Percentiles rank a stretch among this genome's conserved stretches.
phyloP scores from a whole-genome alignment of 2,113 vertebrate genomes.

The Solea senegalensis region DNA sequence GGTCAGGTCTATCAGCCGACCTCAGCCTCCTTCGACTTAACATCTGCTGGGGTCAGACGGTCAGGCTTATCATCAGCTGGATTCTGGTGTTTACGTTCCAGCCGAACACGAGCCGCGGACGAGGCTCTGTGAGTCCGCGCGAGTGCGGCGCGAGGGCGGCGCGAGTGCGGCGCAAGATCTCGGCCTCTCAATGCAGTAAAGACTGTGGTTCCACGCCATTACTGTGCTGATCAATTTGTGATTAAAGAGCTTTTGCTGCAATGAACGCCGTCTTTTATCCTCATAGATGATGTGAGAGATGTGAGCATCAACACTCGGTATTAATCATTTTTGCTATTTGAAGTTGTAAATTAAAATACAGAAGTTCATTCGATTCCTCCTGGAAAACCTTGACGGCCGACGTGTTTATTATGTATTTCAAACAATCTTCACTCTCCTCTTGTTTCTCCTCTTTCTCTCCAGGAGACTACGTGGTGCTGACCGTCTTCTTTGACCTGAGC shows the following conservation, averaged over 20 bases:
- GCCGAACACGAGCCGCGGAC: constrained; percentile 52
- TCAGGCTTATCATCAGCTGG: constrained; percentile 52
- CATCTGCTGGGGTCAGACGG: constrained; percentile 59
- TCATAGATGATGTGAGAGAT: background rate
- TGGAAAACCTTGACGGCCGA: too few species aligned
- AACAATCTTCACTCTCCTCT: background rate
- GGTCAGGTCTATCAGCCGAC: constrained; percentile 48
- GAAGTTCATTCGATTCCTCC: too few species aligned
- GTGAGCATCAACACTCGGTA: too few species aligned
- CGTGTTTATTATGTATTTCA: background rate
- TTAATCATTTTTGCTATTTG: too few species aligned
- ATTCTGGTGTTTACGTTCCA: constrained; percentile 44
- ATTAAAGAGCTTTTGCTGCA: constrained; percentile 25
- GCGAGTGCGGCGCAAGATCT: too few species aligned
- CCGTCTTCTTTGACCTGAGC: constrained; percentile 97
- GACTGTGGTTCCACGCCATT: constrained; percentile 47
- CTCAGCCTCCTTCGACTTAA: constrained; percentile 46
- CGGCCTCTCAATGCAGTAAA: constrained; percentile 22
- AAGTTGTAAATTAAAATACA: too few species aligned
- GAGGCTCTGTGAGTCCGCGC: too few species aligned
- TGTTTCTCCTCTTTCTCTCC: constrained; percentile 19
- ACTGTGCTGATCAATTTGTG: constrained; percentile 33
- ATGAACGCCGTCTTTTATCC: constrained; percentile 8
- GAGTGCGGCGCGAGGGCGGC: too few species aligned
- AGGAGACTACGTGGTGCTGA: constrained; percentile 98